Evolutionary conservation across 2,797 vertebrate genomes (phyloP), one percentile per base, ranked within the genome.

Genomic region (Todus mexicanus): DNA sequence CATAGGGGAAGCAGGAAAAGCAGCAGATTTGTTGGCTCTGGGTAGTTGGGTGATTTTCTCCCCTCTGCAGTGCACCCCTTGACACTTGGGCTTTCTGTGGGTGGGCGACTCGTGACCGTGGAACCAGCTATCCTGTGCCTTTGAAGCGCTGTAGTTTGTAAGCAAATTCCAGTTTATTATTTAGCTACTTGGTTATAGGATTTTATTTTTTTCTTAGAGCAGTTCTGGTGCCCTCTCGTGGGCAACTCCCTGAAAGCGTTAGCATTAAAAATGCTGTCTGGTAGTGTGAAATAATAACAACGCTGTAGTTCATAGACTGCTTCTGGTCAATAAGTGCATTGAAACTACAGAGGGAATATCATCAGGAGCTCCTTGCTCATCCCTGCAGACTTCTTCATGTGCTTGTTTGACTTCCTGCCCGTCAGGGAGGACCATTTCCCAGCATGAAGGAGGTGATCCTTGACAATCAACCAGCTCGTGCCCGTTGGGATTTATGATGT

Each of bases 211-310:
- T 45, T 45, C 21, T 21, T 23, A 12, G 23, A 79, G 77, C 56
- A 12, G 37, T 43, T 15, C 69, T 65, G 74, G 69, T 74, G 89
- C 93, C 95, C 96, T 96, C 92, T 72, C 9, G 65, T 92, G 96
- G 92, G 60, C 38, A 23, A 5, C 38, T 56, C n/a, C 8, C 1
- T 2, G 4, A 38, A 33, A 50, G n/a, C 7, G 9, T 27, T 18
- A 33, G 18, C 29, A 5, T 22, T 4, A 23, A 48, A 70, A 50
- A 31, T 5, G n/a, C 15, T 74, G 33, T 37, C 53, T 21, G 53
- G 33, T 17, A 33, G 54, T 3, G 2, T 33, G 10, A 48, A 88
- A 45, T 10, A 31, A 56, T 12, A 37, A 16, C n/a, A 38, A 25
- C 48, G 2, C 1, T 22, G n/a, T 23, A 37, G 23, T 37, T 74